Conservation (phyloP, 2,113 vertebrate species). For the Hystrix cristata region DNA sequence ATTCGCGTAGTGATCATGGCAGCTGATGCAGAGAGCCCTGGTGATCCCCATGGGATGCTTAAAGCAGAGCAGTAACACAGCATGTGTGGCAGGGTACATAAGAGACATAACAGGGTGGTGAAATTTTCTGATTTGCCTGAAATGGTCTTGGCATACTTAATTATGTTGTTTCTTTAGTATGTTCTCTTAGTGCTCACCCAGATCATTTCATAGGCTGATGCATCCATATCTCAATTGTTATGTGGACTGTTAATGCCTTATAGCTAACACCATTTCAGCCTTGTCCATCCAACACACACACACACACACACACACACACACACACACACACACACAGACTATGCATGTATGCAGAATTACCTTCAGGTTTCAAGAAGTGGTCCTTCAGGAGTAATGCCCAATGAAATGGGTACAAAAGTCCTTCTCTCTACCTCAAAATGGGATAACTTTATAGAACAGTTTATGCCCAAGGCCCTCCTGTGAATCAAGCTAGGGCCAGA, state of each 20-base stretch:
- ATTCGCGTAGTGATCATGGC: neutral
- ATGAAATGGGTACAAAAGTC: neutral
- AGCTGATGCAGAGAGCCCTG: neutral
- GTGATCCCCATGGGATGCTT: neutral
- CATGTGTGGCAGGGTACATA: neutral
- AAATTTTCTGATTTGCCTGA: neutral
- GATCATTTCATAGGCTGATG: neutral
- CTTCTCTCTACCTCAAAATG: neutral
- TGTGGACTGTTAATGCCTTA: neutral
- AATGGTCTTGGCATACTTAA: neutral
- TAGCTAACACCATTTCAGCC: neutral
- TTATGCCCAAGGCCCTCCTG: neutral
- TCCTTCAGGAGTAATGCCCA: neutral
- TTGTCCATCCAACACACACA: rapidly evolving
- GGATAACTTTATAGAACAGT: neutral
- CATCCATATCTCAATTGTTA: neutral
- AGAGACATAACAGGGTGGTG: neutral
- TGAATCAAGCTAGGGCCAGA: neutral
- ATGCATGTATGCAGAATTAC: neutral
- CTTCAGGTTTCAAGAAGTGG: neutral
- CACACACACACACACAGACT: neutral
- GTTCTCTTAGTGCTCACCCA: neutral
- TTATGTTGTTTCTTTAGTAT: neutral
- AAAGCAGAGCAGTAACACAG: neutral
- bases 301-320: neutral